Conservation (phyloP, 2,797 vertebrate genomes). For the Alca torda region DNA sequence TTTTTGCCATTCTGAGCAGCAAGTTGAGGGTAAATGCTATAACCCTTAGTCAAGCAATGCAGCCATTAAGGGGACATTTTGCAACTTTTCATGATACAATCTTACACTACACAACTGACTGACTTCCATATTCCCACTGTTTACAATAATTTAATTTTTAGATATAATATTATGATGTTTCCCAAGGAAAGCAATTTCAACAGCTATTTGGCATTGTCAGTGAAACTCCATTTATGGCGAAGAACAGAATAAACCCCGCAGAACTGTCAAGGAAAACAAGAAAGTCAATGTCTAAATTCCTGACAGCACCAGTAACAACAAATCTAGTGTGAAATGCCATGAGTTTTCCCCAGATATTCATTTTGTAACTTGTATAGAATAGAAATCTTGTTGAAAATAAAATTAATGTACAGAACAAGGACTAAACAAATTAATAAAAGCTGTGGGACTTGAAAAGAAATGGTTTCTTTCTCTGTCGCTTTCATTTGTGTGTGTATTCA, state of each 20-base stretch:
- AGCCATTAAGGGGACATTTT: neutral
- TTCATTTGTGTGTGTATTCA: neutral
- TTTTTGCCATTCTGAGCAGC: neutral
- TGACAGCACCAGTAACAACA: conserved; percentile 36
- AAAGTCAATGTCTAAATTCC: conserved; percentile 7
- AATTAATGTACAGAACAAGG: conserved; percentile 46
- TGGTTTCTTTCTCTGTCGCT: neutral
- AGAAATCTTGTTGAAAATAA: conserved; percentile 26
- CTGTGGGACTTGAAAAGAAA: neutral
- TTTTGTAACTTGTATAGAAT: conserved; percentile 15
- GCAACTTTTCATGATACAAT: neutral
- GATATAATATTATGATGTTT: neutral
- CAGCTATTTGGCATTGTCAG: conserved; percentile 36
- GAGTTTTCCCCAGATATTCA: conserved; percentile 29
- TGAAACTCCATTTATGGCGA: conserved; percentile 15
- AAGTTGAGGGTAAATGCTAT: neutral
- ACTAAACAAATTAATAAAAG: conserved; percentile 58
- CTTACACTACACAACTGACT: neutral
- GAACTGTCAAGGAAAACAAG: conserved; percentile 54
- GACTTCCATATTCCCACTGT: neutral
- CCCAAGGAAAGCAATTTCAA: conserved; percentile 8
- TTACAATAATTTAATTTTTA: neutral
- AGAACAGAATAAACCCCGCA: conserved; percentile 46
- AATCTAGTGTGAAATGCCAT: conserved; percentile 43
- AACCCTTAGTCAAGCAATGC: neutral